Evolutionary conservation across 2,113 vertebrate species (phyloP), one percentile per base, ranked within the genome.

Genomic region (Periophthalmus modestus): DNA sequence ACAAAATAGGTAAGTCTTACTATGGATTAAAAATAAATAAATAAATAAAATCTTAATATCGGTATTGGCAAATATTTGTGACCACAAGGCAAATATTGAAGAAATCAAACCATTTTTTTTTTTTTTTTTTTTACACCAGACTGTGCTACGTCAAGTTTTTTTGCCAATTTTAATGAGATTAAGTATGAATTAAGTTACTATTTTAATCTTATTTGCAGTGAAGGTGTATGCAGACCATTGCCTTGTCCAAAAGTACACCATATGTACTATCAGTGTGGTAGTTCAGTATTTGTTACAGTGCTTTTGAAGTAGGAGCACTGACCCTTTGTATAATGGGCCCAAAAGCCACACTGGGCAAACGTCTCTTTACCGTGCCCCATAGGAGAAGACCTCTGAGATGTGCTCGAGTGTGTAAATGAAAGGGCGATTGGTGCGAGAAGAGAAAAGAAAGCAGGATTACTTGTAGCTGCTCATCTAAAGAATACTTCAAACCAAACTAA

Each of bases 401-500:
- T 82, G 79, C 78, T 73, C 34, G 74, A 81, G 86, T 71, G 81
- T 85, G 79, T 76, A 33, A 79, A 74, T 84, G 82, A 89, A 83
- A 81, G 78, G 73, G 67, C 70, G 28, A 36, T 43, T 79, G 77
- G 63, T 75, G 14, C n/a, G 28, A 65, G 43, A 24, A 68, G 81
- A 74, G 66, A 71, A 82, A 77, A 75, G 74, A 89, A 82, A 46
- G 66, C 78, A 54, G 76, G 71, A 66, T 82, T 82, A 77, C 82
- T 86, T 83, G 81, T 85, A 82, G 80, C 81, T 68, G 66, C 80
- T 86, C 73, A 74, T 83, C 88, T 78, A 83, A 88, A 88, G 82
- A 88, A 77, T 74, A 78, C 85, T 87, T 82, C 72, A 78, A 78
- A 52, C 55, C 65, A 2, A 83, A 84, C 23, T 34, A 65, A 76